Evolutionary conservation across 2,888 invertebrate genomes (phyloP).

Genomic region (Morpho helenor): DNA sequence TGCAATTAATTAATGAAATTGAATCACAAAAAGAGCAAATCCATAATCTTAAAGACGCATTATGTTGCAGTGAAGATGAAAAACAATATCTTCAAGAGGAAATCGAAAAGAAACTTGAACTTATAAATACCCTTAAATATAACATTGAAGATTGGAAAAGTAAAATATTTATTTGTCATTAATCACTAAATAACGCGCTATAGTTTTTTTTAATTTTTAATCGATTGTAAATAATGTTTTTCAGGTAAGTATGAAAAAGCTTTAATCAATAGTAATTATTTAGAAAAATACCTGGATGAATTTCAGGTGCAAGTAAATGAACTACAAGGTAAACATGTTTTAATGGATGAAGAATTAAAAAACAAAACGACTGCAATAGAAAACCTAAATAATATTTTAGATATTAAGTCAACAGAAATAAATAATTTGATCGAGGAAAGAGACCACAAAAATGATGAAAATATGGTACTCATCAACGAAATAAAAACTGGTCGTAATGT

Average conservation of each 20-base stretch:
- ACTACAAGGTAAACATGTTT: constrained; percentile 42
- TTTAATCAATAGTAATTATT: constrained; percentile 45
- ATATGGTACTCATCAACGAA: constrained; percentile 37
- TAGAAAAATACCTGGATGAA: constrained; percentile 49
- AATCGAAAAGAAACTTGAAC: constrained; percentile 49
- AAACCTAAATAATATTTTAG: constrained; percentile 45
- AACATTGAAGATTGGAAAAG: constrained; percentile 64
- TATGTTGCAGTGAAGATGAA: constrained; percentile 57
- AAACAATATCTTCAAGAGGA: constrained; percentile 51
- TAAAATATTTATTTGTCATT: constrained; percentile 26
- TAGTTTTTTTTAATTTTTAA: background rate
- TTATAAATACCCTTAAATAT: constrained; percentile 51
- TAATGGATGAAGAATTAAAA: constrained; percentile 38
- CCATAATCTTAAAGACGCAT: constrained; percentile 48
- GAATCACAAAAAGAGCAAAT: constrained; percentile 57
- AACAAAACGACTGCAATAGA: constrained; percentile 47
- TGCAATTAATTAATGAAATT: constrained; percentile 53
- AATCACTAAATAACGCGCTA: background rate
- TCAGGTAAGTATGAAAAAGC: constrained; percentile 53
- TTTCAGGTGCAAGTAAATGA: constrained; percentile 40
- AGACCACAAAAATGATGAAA: constrained; percentile 44
- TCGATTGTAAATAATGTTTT: background rate
- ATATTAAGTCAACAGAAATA: constrained; percentile 52
- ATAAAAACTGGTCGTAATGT: constrained; percentile 40
- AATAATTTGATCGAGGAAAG: constrained; percentile 42